These are phyloP conservation scores for Pachycephala philippinensis DNA, from an alignment of 2,113 vertebrate species.

Conservation along the genomic window DNA sequence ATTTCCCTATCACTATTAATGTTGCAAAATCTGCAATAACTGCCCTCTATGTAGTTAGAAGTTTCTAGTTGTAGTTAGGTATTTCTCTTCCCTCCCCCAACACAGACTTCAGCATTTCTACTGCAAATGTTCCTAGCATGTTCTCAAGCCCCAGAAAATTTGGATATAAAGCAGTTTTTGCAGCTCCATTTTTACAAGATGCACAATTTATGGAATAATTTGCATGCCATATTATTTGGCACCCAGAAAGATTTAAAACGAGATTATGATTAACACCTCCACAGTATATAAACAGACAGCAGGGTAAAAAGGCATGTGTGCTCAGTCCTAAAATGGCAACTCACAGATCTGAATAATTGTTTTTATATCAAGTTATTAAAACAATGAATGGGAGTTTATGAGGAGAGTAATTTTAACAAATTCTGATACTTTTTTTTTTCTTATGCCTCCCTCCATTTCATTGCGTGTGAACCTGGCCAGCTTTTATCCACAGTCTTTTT, in stretches of 20 bases:
- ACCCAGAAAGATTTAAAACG: not conserved
- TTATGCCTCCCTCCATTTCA: not conserved
- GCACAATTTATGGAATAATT: not conserved
- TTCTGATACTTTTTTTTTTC: not conserved
- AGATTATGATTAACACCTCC: not conserved
- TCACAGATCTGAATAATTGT: not conserved
- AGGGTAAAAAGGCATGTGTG: not conserved
- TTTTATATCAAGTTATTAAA: not conserved
- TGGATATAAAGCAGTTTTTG: not conserved
- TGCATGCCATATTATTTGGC: not conserved
- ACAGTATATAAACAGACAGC: not conserved
- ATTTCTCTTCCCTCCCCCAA: not conserved
- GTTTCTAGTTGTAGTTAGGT: not conserved
- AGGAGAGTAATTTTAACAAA: not conserved
- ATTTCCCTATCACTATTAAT: not conserved
- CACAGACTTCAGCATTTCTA: not conserved
- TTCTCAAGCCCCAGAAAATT: not conserved
- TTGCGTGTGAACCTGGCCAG: not conserved
- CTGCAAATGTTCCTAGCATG: not conserved
- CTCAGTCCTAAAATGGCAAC: not conserved
- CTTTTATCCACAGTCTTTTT: not conserved
- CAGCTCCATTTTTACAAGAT: not conserved
- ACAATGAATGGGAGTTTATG: not conserved
- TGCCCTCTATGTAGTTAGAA: not conserved
- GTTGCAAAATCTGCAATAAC: not conserved